These are phyloP conservation scores for Bovichtus variegatus DNA, from an alignment of 2,797 vertebrate genomes.

Conservation along the genomic window DNA sequence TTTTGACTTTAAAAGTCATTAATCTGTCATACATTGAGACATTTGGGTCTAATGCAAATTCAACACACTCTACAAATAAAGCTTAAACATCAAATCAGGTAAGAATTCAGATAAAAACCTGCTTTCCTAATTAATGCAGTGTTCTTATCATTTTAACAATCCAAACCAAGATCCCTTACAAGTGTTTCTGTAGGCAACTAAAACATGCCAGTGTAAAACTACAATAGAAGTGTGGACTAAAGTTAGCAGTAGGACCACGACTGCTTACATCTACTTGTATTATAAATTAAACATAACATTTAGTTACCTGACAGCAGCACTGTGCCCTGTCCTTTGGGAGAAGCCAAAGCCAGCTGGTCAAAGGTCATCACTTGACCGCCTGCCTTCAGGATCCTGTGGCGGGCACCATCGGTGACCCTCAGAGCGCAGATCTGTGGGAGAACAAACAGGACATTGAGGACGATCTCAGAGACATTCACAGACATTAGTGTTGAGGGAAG, in stretches of 20 bases:
- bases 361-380: constrained; percentile 94
- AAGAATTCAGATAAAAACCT: neutral
- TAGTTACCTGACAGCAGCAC: constrained; percentile 92
- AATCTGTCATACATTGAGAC: neutral
- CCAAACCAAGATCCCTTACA: neutral
- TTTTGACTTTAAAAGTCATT: neutral
- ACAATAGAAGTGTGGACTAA: neutral
- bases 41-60: neutral
- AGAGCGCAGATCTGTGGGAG: constrained; percentile 88
- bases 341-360: constrained; percentile 92
- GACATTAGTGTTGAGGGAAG: neutral
- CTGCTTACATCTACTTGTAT: neutral
- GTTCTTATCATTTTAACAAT: neutral
- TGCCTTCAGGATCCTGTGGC: constrained; percentile 90
- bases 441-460: constrained; percentile 7
- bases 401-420: constrained; percentile 88
- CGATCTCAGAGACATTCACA: neutral
- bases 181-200: neutral
- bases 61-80: neutral
- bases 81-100: too few species aligned
- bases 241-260: neutral
- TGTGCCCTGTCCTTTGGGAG: constrained; percentile 92
- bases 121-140: neutral
- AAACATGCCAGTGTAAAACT: neutral
- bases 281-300: neutral